Base-by-base conservation (phyloP, 2,797 vertebrate genomes). In the Esox masquinongy region DNA sequence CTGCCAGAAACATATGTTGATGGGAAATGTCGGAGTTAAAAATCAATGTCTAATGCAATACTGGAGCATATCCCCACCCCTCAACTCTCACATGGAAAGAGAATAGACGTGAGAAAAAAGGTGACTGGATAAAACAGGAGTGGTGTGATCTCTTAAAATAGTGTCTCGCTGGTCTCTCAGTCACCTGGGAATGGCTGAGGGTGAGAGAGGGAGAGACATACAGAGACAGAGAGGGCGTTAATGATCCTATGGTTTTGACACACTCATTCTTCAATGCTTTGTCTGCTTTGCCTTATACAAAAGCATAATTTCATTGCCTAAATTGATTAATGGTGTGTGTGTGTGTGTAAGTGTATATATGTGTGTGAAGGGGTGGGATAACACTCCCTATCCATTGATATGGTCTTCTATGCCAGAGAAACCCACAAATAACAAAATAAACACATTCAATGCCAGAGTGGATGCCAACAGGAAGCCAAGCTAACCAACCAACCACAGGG, bases 111-210 rank as follows among this genome's bases (percentile, higher is more conserved):
- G 39, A 43, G 17, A 79, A 80, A 85, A 84, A 84, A 82, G 80
- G 9, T 84, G 79, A 81, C 83, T 74, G 68, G 72, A 19, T 69
- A 31, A 68, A 51, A 74, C 50, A 68, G 63, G 53, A 76, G 73
- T 90, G 88, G 92, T 92, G 92, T 88, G 88, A 93, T 86, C 82
- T 91, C 89, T 83, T 89, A 93, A 92, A 94, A 94, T 89, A 92
- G 88, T 80, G 82, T 83, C 79, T 81, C 78, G 85, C 81, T 81
- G 75, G 83, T 85, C 68, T 84, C 84, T 84, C 84, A 88, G 88
- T 87, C 90, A 91, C 88, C 87, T 91, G 89, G 89, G 90, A 91
- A 80, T 82, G 88, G 88, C 87, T 86, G 80, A 84, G 39, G 39
- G 39, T 43, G 72, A 70, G 72, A 70, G 83, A 79, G 85, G 77